These are phyloP conservation scores for Scaptomyza montana DNA, from an alignment of 1,140 invertebrate genomes.

Conservation along the genomic window DNA sequence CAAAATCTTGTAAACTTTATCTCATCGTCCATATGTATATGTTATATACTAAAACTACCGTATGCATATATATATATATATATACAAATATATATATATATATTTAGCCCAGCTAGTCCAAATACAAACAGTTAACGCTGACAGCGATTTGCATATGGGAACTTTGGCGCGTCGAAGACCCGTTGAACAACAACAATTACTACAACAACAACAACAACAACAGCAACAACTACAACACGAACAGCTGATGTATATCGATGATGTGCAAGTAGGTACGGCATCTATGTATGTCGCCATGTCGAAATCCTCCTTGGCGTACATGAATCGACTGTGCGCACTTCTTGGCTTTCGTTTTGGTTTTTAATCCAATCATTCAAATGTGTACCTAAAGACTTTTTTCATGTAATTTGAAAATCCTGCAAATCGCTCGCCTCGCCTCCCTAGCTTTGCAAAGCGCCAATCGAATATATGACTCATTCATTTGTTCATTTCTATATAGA, in stretches of 20 bases:
- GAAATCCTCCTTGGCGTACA: constrained; percentile 5
- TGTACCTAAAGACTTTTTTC: constrained; percentile 5
- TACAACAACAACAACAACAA: background rate
- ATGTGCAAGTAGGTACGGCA: constrained; percentile 68
- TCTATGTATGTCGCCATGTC: constrained; percentile 17
- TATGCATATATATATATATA: constrained; percentile 4
- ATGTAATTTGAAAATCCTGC: constrained; percentile 28
- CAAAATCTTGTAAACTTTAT: background rate
- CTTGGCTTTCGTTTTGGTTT: constrained; percentile 42
- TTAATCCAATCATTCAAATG: constrained; percentile 18
- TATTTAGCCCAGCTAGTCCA: constrained; percentile 80
- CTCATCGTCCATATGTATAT: background rate
- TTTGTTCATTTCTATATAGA: constrained; percentile 35
- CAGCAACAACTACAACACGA: background rate
- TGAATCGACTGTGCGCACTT: constrained; percentile 19
- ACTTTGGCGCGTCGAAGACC: constrained; percentile 53
- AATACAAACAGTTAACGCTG: constrained; percentile 75
- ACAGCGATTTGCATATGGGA: constrained; percentile 66
- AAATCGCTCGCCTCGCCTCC: constrained; percentile 23
- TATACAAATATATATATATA: constrained; percentile 14
- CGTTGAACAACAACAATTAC: background rate
- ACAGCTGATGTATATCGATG: constrained; percentile 40
- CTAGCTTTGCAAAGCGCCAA: constrained; percentile 23
- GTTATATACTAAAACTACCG: background rate
- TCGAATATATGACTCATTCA: constrained; percentile 31